phyloP scores from a whole-genome alignment of 2,113 vertebrate species.

The Neodontobutis hainanensis region DNA sequence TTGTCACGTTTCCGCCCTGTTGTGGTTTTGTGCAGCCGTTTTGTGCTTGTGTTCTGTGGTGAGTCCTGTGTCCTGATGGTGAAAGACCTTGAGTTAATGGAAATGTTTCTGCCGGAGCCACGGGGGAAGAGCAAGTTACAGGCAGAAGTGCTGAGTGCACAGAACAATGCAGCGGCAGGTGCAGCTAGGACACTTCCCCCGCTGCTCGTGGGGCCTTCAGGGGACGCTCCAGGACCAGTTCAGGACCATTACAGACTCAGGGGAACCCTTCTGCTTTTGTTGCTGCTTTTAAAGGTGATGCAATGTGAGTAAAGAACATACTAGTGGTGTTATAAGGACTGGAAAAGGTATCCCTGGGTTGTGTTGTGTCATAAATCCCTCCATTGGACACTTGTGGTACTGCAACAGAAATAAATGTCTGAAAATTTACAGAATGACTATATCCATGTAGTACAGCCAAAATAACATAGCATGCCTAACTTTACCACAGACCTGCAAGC shows the following conservation, averaged over 20 bases:
- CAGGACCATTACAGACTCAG: conserved; percentile 12
- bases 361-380: no score
- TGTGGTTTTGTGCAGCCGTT: no score
- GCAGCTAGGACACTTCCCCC: conserved; percentile 35
- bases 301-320: conserved; percentile 13
- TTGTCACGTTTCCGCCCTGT: neutral
- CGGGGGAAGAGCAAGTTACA: conserved; percentile 46
- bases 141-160: conserved; percentile 56
- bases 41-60: neutral
- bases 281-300: conserved; percentile 21
- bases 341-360: neutral
- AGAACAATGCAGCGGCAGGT: conserved; percentile 48
- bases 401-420: no score
- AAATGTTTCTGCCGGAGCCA: conserved; percentile 50
- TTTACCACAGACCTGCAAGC: no score
- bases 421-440: no score
- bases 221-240: conserved; percentile 1
- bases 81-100: conserved; percentile 64
- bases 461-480: no score
- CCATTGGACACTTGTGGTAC: no score
- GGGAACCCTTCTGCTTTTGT: conserved; percentile 25
- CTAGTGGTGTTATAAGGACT: neutral
- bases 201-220: conserved; percentile 15
- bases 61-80: conserved; percentile 31
- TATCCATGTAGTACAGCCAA: no score